Percentiles rank a stretch among this genome's conserved stretches.
Conservation (phyloP, 2,888 invertebrate genomes). For the Pristionchus maxplancki region DNA sequence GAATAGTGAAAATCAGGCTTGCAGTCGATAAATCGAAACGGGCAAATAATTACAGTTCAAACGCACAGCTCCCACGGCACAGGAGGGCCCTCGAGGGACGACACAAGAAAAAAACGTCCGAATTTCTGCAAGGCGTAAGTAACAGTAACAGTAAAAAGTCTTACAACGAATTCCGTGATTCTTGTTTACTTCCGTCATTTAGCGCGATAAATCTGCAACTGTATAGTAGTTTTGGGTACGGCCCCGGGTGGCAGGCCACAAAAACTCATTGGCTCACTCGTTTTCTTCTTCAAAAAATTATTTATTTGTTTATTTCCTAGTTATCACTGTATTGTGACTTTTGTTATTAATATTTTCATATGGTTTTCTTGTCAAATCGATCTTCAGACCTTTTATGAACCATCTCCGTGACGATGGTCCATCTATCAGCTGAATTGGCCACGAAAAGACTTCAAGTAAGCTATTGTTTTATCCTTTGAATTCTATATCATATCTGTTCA, state of each 20-base stretch:
- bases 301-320: background rate
- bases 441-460: constrained; percentile 44
- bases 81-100: no score
- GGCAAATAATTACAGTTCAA: no score
- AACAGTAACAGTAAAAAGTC: no score
- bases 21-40: background rate
- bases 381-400: background rate
- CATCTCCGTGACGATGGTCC: constrained; percentile 5
- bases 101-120: no score
- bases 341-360: background rate
- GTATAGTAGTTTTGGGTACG: no score
- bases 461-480: background rate
- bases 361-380: background rate
- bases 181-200: no score
- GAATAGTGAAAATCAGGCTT: background rate
- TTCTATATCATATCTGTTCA: constrained; percentile 26
- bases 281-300: background rate
- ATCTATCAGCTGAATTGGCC: constrained; percentile 26
- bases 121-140: no score
- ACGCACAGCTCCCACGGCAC: no score
- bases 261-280: no score
- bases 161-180: no score
- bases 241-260: background rate
- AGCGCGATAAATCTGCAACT: no score
- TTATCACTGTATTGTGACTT: background rate